phyloP scores from a whole-genome alignment of 2,113 vertebrate genomes.

The Amphiprion percula region DNA sequence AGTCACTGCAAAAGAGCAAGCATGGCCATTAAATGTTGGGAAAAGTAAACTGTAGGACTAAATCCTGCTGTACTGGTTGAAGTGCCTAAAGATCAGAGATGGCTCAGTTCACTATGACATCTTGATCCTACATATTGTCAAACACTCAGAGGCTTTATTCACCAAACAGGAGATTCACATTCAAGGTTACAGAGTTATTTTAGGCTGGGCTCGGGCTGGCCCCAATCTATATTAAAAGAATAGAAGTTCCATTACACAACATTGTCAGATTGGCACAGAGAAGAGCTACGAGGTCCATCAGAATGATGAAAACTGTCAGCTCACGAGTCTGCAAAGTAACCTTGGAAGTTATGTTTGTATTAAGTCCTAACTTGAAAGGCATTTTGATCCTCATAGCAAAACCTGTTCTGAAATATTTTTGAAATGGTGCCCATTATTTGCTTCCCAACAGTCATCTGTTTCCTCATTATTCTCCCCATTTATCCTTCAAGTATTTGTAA shows the following conservation, averaged over 20 bases:
- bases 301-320: conserved; percentile 2
- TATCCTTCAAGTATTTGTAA: too few species aligned
- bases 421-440: too few species aligned
- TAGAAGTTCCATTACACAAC: conserved; percentile 45
- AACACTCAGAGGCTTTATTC: conserved; percentile 42
- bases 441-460: too few species aligned
- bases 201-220: conserved; percentile 9
- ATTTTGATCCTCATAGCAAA: too few species aligned
- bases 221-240: conserved; percentile 38
- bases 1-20: conserved; percentile 4
- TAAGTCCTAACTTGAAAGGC: not conserved
- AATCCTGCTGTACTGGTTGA: conserved; percentile 27
- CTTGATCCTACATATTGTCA: conserved; percentile 33
- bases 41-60: conserved; percentile 30
- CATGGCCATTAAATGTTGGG: not conserved
- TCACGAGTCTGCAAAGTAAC: not conserved
- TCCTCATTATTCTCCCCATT: too few species aligned
- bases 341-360: not conserved
- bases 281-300: conserved; percentile 8
- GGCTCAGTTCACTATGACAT: conserved; percentile 15
- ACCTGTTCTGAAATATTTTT: too few species aligned
- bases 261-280: conserved; percentile 6
- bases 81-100: conserved; percentile 5
- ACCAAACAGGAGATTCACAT: conserved; percentile 19
- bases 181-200: conserved; percentile 29